Percentiles rank a stretch among this genome's conserved stretches.
Conservation (phyloP, 2,888 invertebrate species). For the Ischnura elegans region DNA sequence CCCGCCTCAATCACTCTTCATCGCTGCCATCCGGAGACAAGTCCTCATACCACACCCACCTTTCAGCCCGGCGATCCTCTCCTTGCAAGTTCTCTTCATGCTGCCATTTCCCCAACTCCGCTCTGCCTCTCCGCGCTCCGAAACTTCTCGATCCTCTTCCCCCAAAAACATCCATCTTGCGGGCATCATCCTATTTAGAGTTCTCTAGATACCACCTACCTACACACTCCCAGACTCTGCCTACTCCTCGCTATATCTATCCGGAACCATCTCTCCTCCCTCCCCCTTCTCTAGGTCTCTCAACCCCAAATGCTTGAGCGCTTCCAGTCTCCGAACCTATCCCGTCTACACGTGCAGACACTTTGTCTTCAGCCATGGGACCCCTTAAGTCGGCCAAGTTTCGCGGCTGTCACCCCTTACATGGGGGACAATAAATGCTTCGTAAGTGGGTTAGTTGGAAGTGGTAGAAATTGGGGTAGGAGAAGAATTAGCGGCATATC, state of each 20-base stretch:
- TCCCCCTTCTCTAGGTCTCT: no score
- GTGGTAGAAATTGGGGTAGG: neutral
- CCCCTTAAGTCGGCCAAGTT: neutral
- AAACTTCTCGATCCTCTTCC: neutral
- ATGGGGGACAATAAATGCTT: neutral
- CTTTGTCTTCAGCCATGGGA: neutral
- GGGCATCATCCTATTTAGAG: constrained; percentile 47
- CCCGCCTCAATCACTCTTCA: constrained; percentile 58
- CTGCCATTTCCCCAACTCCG: neutral
- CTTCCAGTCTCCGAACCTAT: neutral
- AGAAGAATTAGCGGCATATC: neutral
- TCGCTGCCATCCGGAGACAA: constrained; percentile 43
- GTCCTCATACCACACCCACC: neutral
- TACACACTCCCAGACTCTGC: neutral
- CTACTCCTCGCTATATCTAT: neutral
- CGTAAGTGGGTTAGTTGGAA: neutral
- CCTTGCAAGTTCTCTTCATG: neutral
- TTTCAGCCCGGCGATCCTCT: neutral
- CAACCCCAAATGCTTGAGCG: no score
- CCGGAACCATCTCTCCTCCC: neutral
- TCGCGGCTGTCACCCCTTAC: neutral
- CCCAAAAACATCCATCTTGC: constrained; percentile 48
- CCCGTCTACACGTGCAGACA: neutral
- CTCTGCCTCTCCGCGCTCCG: neutral
- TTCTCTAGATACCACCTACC: constrained; percentile 50